phyloP scores from a whole-genome alignment of 2,888 invertebrate species.

The Gymnosoma rotundatum region DNA sequence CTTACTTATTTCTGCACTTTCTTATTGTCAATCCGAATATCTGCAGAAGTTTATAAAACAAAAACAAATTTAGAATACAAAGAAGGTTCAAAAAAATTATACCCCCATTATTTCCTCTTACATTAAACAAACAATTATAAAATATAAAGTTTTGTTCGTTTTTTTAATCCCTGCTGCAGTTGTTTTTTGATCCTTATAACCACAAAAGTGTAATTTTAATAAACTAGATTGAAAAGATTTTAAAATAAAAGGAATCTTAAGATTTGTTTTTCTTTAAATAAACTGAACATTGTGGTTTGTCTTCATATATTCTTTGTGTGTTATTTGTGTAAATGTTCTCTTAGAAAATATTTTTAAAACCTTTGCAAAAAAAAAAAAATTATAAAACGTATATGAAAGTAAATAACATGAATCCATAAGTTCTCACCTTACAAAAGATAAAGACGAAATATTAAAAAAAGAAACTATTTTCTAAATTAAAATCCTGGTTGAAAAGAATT shows the following conservation, averaged over 20 bases:
- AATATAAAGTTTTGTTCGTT: neutral
- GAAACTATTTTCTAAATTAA: constrained; percentile 62
- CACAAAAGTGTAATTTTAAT: constrained; percentile 29
- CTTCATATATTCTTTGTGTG: neutral
- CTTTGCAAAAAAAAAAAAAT: neutral
- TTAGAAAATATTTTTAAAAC: constrained; percentile 13
- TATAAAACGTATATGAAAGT: constrained; percentile 12
- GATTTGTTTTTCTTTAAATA: constrained; percentile 6
- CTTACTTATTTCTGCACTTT: no score
- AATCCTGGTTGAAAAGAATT: constrained; percentile 35
- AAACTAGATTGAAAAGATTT: constrained; percentile 26
- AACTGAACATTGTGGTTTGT: constrained; percentile 47
- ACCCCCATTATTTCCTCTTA: no score
- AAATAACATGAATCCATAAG: constrained; percentile 26
- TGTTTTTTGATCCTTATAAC: neutral
- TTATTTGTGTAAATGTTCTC: constrained; percentile 35
- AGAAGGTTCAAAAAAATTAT: no score
- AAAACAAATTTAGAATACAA: no score
- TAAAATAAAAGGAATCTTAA: constrained; percentile 14
- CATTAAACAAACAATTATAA: no score
- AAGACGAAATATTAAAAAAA: neutral
- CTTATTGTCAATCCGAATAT: no score
- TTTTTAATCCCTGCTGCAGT: constrained; percentile 3
- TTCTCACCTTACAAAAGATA: constrained; percentile 59
- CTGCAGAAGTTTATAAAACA: no score